phyloP scores from a whole-genome alignment of 2,797 vertebrate species.

The Sebastes nivosus region DNA sequence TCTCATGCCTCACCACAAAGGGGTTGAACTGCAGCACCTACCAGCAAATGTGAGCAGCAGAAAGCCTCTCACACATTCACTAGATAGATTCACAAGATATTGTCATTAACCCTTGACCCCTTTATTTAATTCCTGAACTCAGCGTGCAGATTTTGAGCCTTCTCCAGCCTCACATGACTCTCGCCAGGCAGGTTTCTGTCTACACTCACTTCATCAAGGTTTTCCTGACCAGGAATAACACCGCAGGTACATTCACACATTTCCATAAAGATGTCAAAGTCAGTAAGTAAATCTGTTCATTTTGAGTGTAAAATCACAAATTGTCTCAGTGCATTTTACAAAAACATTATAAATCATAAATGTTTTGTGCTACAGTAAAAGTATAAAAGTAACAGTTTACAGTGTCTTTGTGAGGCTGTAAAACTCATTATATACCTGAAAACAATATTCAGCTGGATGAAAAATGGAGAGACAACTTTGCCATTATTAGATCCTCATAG shows the following conservation, averaged over 20 bases:
- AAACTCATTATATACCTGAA: neutral
- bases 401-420: neutral
- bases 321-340: neutral
- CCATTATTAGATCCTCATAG: too few relatives aligned
- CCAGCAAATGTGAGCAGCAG: slow-evolving; percentile 68
- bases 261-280: neutral
- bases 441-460: neutral
- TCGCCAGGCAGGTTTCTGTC: slow-evolving; percentile 23
- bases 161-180: slow-evolving; percentile 45
- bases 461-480: neutral
- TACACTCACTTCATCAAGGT: slow-evolving; percentile 65
- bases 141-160: slow-evolving; percentile 65
- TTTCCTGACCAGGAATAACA: slow-evolving; percentile 66
- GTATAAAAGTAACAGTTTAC: neutral
- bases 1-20: slow-evolving; percentile 68
- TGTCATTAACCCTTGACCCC: neutral
- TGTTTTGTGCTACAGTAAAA: neutral
- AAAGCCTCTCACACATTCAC: neutral
- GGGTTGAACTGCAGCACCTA: slow-evolving; percentile 69
- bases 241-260: slow-evolving; percentile 46
- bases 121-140: neutral
- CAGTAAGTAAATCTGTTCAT: neutral
- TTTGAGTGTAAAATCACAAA: neutral
- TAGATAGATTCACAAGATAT: too few relatives aligned
- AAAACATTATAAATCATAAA: too few relatives aligned